These are phyloP conservation scores for Rhorus exstirpatorius DNA, from an alignment of 2,888 invertebrate genomes.

Conservation along the genomic window DNA sequence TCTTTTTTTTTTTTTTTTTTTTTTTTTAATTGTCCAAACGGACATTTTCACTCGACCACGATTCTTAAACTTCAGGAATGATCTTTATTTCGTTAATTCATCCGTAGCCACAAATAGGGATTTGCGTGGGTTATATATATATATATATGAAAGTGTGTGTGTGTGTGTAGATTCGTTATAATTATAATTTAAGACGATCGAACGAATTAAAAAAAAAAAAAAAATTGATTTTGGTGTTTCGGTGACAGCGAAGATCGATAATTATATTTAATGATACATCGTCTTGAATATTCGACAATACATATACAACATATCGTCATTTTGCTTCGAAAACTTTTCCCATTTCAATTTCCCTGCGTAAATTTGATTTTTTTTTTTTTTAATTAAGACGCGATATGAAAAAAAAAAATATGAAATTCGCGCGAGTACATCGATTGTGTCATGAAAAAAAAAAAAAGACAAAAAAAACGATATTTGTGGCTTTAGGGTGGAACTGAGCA, in stretches of 20 bases:
- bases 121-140: background rate
- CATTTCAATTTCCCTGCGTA: conserved; percentile 22
- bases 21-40: conserved; percentile 11
- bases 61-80: conserved; percentile 65
- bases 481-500: conserved; percentile 59
- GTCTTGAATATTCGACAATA: conserved; percentile 52
- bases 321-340: conserved; percentile 39
- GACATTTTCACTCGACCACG: background rate
- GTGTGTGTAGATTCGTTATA: conserved; percentile 15
- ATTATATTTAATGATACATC: conserved; percentile 35
- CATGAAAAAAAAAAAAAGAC: conserved; percentile 7
- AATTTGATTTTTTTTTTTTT: conserved; percentile 3
- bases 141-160: background rate
- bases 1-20: conserved; percentile 22
- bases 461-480: conserved; percentile 51
- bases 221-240: conserved; percentile 27
- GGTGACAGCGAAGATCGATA: conserved; percentile 55
- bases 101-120: conserved; percentile 60
- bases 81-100: conserved; percentile 64
- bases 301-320: conserved; percentile 38
- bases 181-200: conserved; percentile 51
- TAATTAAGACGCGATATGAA: conserved; percentile 24
- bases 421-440: conserved; percentile 7
- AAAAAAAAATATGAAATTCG: conserved; percentile 33
- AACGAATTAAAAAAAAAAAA: too few species aligned